phyloP scores from a whole-genome alignment of 1,140 invertebrate species.

The Nymphalis io region DNA sequence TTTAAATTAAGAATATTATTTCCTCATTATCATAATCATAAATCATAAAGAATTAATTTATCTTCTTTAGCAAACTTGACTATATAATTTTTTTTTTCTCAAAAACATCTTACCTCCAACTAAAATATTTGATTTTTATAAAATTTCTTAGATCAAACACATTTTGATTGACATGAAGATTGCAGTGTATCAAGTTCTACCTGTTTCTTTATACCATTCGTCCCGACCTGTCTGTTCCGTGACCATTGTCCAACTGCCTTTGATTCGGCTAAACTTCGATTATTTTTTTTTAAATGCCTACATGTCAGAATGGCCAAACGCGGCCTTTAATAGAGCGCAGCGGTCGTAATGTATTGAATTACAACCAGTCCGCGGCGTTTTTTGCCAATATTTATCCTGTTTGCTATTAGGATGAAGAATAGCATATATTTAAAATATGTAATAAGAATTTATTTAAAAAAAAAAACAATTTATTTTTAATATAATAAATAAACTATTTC shows the following conservation, averaged over 20 bases:
- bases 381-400: slow-evolving; percentile 42
- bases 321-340: slow-evolving; percentile 53
- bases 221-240: slow-evolving; percentile 53
- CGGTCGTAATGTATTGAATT: slow-evolving; percentile 56
- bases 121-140: not conserved
- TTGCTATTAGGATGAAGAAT: slow-evolving; percentile 20
- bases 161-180: slow-evolving; percentile 65
- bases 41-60: too few relatives aligned
- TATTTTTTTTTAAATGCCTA: slow-evolving; percentile 59
- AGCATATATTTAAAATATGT: not conserved
- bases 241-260: slow-evolving; percentile 79
- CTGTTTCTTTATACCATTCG: slow-evolving; percentile 65
- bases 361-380: slow-evolving; percentile 51
- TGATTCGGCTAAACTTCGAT: slow-evolving; percentile 66
- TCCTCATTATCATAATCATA: too few relatives aligned
- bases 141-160: slow-evolving; percentile 2
- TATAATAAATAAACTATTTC: not conserved
- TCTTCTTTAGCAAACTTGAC: too few relatives aligned
- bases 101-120: not conserved
- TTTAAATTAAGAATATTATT: too few relatives aligned
- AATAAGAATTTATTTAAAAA: not conserved
- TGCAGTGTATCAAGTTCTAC: slow-evolving; percentile 70
- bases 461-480: not conserved
- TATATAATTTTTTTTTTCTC: not conserved
- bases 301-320: slow-evolving; percentile 57